Base-by-base conservation (phyloP, 2,888 invertebrate species). In the Serrognathus titanus region DNA sequence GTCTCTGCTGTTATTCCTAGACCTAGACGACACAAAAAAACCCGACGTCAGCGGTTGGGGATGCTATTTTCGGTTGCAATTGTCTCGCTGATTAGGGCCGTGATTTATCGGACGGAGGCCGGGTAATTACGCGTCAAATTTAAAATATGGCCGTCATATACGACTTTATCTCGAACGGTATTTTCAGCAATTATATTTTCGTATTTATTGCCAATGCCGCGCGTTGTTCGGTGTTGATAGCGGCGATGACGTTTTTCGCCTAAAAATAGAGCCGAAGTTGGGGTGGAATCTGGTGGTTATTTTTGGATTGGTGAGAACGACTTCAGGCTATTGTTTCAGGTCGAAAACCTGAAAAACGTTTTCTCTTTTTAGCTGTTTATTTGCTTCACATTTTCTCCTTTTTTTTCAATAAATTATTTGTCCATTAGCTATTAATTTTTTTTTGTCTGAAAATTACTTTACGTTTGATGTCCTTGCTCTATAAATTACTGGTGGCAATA, bases 81-180 rank as follows among this genome's bases (percentile, higher is more conserved):
- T 64, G 60, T 63, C 60, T 60, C 60, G 43, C 57, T 62, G 64
- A 64, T 64, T 64, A 61, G 58, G 57, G 46, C 51, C 60, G 60
- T 64, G 64, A 64, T 64, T 64, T 64, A 64, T 61, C 55, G 48
- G 57, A 59, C 55, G 53, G 53, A 40, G 55, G 50, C 38, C 47
- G 54, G 52, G 61, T 61, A 62, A 64, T 64, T 64, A 59, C 59
- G 11, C 56, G 51, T 56, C 52, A 52, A 56, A 52, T 54, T 40
- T 54, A 45, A 54, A 54, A 49, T 54, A 54, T 49, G 35, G 36
- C 54, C 43, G 54, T 48, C 54, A 54, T 49, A 45, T 54, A 43
- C 49, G 49, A 49, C 37, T 41, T 45, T 54, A 49, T 41, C 48
- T 49, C 20, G 35, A 35, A 12, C 45, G 16, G 40, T 55, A 50